Base-by-base conservation (phyloP, 2,797 vertebrate genomes). In the Spondyliosoma cantharus region DNA sequence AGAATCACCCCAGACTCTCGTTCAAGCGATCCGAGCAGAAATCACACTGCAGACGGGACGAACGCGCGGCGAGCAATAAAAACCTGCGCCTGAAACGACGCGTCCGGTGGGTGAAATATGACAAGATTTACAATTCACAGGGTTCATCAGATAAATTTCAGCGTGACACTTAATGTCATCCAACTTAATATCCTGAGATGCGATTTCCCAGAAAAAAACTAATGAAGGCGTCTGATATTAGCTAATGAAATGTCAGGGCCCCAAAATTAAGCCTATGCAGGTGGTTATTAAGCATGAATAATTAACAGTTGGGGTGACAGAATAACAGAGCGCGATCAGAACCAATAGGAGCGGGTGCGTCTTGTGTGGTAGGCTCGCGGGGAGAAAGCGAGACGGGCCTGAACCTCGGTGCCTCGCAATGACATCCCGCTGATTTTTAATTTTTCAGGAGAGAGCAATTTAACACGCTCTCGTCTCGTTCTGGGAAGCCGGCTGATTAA, bases 211-310 rank as follows among this genome's bases (percentile, higher is more conserved):
- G 73, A 81, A 80, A 84, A 82, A 80, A 84, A 82, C 67, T 84
- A 86, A 90, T 79, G 80, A 76, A 70, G 69, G 60, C 22, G 37
- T 79, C 74, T 74, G 83, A 89, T 76, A 76, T 65, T 49, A 59
- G 75, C 74, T 85, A 85, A 90, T 90, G 80, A 90, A 89, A 88
- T 84, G 86, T 86, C 85, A 76, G 52, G 68, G 46, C 24, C 22
- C 22, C n/a, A 69, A 57, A 87, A 87, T 81, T 52, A 82, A 73
- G 60, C 56, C 81, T 7, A 43, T 65, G 78, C 76, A 83, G 84
- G 82, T 81, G 82, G 71, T 88, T 88, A 89, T 90, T 89, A 90
- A 86, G 45, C 52, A 75, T 58, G 68, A 87, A 90, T 84, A 88
- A 91, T 90, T 77, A 92, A 81, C 68, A 71, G 77, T 59, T 45